Evolutionary conservation across 2,888 invertebrate genomes (phyloP), one percentile per base, ranked within the genome.

Genomic region (Ceramica pisi): DNA sequence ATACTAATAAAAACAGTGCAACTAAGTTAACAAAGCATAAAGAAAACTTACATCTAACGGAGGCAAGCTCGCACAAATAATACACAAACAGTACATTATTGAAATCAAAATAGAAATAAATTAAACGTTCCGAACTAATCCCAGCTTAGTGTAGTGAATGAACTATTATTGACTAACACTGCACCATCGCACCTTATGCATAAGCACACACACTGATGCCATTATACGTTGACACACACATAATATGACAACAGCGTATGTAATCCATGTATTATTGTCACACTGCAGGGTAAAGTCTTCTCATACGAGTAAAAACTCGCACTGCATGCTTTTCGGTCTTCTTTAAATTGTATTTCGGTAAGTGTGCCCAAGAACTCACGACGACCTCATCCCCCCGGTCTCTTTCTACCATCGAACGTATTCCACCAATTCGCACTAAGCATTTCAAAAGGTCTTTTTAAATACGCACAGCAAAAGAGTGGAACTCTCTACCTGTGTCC

Each of bases 141-240:
- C 14, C 1, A 23, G n/a, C 46, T 60, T 23, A 44, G 31, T 8
- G 19, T 50, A 26, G 10, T 44, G 44, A 60, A 60, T 60, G 50
- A 60, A 60, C 71, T 71, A 71, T 51, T 44, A 71, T 71, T 60
- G 23, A 12, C 21, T 21, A 16, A 44, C 41, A 44, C 16, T 12
- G 38, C 59, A 8, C 16, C 21, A 21, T n/a, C 50, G 48, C 44
- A 38, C 21, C 6, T 14, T n/a, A 46, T 38, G 16, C 23, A 23
- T 68, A 9, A n/a, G n/a, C 23, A 67, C 10, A 10, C 14, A 23
- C 14, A 16, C 35, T 9, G 7, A 10, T 10, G 14, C 16, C 10
- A 12, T 64, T 9, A 38, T 0, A 9, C 14, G 63, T 14, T 14
- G 16, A 46, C 23, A n/a, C 21, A 66, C 66, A 41, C 26, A 19